A percentile compares a stretch with the other conserved stretches of the same genome.
These are phyloP conservation scores for Sussaba pulchella DNA, from an alignment of 2,888 invertebrate genomes.

Conservation along the genomic window DNA sequence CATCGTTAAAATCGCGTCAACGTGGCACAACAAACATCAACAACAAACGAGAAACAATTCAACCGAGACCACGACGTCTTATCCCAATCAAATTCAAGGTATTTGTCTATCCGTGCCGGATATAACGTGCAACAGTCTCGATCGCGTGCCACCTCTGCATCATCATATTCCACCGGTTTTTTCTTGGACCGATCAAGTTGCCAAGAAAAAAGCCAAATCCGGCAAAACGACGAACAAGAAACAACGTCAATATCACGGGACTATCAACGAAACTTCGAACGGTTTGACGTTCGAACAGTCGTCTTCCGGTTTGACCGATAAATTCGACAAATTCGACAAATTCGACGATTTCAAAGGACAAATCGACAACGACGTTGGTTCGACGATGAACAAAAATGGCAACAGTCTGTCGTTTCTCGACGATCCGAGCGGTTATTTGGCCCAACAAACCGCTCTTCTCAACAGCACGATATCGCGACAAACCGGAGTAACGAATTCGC, in stretches of 20 bases:
- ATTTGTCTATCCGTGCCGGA: slow-evolving; percentile 75
- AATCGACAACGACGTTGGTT: slow-evolving; percentile 65
- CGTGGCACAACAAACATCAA: slow-evolving; percentile 63
- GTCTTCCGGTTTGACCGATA: slow-evolving; percentile 73
- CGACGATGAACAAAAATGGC: slow-evolving; percentile 80
- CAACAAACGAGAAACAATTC: slow-evolving; percentile 36
- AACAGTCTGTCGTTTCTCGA: slow-evolving; percentile 94
- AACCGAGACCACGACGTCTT: slow-evolving; percentile 64
- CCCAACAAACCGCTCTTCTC: slow-evolving; percentile 94
- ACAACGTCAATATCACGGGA: slow-evolving; percentile 75
- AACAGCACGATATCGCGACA: slow-evolving; percentile 93
- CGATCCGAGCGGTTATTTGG: slow-evolving; percentile 95
- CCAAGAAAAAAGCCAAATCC: slow-evolving; percentile 87
- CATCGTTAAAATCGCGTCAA: not conserved
- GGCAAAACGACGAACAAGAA: slow-evolving; percentile 86
- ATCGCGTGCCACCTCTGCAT: slow-evolving; percentile 90
- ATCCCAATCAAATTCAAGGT: slow-evolving; percentile 39
- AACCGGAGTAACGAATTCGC: slow-evolving; percentile 84
- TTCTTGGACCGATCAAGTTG: slow-evolving; percentile 86
- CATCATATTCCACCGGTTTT: slow-evolving; percentile 88
- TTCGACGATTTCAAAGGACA: slow-evolving; percentile 54
- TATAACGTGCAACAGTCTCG: slow-evolving; percentile 86
- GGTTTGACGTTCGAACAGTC: slow-evolving; percentile 74
- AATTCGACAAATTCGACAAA: slow-evolving; percentile 71
- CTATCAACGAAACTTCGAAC: slow-evolving; percentile 68